Percentiles rank a stretch among this genome's conserved stretches.
Evolutionary conservation across 2,113 vertebrate species (phyloP).

Genomic region (Eublepharis macularius): DNA sequence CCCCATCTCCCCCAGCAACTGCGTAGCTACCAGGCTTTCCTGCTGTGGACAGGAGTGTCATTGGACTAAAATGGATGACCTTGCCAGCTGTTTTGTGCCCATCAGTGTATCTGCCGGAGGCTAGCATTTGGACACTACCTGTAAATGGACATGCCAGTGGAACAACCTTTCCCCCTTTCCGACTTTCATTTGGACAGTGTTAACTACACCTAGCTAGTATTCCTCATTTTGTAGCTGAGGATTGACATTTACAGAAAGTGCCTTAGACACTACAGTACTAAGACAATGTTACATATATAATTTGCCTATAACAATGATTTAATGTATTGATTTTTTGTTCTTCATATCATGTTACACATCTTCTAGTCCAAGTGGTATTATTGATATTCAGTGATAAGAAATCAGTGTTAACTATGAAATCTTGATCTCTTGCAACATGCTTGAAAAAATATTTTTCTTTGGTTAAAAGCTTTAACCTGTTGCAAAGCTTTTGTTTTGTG

Average conservation of each 20-base stretch:
- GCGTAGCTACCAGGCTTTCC: neutral
- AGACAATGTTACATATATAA: conserved; percentile 83
- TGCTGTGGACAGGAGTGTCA: neutral
- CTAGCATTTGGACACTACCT: conserved; percentile 26
- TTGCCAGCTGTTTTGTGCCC: conserved; percentile 38
- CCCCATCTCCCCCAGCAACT: conserved; percentile 11
- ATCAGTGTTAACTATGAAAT: conserved; percentile 83
- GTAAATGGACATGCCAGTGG: conserved; percentile 64
- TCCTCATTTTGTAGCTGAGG: conserved; percentile 72
- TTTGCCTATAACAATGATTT: conserved; percentile 80
- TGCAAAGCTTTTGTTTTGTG: conserved; percentile 78
- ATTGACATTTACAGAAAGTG: conserved; percentile 89
- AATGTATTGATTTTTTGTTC: conserved; percentile 79
- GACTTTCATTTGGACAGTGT: conserved; percentile 72
- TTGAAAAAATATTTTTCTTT: conserved; percentile 75
- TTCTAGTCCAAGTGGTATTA: conserved; percentile 78
- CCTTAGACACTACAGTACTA: conserved; percentile 98
- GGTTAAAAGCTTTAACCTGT: conserved; percentile 94
- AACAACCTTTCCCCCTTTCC: conserved; percentile 53
- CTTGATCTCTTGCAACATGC: conserved; percentile 74
- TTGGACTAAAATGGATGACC: neutral
- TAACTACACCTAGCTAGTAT: conserved; percentile 69
- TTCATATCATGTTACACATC: conserved; percentile 79
- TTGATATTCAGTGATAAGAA: conserved; percentile 76
- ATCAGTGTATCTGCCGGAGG: conserved; percentile 29